phyloP scores from a whole-genome alignment of 2,113 vertebrate species.

The Thamnaconus septentrionalis region DNA sequence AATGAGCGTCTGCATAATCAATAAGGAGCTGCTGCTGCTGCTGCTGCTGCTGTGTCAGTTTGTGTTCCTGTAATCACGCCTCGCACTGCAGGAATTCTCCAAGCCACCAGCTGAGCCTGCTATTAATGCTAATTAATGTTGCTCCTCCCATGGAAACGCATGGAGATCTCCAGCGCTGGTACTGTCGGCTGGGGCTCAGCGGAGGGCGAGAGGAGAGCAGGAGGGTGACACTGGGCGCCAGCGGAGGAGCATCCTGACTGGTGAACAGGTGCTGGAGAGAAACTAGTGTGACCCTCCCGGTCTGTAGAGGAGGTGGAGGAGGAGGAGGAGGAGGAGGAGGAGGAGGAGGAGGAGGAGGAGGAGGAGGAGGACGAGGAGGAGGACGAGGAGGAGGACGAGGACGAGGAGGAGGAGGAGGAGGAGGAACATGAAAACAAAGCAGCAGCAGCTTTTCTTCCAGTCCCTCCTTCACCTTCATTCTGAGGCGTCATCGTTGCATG shows the following conservation, averaged over 20 bases:
- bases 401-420: conserved; percentile 37
- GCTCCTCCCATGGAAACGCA: conserved; percentile 34
- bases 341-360: no score
- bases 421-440: conserved; percentile 41
- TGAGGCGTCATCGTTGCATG: conserved; percentile 50
- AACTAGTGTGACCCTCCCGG: conserved; percentile 34
- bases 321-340: conserved; percentile 32
- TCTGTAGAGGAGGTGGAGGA: conserved; percentile 36
- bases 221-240: conserved; percentile 22
- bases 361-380: no score
- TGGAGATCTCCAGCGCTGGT: conserved; percentile 28
- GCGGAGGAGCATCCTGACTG: conserved; percentile 6
- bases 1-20: conserved; percentile 71
- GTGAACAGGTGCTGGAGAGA: conserved; percentile 53
- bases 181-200: conserved; percentile 22
- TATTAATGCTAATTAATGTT: conserved; percentile 53
- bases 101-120: conserved; percentile 40
- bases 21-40: conserved; percentile 43
- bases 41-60: conserved; percentile 44
- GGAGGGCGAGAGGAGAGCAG: conserved; percentile 21
- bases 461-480: conserved; percentile 48
- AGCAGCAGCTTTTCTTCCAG: conserved; percentile 8
- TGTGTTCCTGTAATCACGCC: conserved; percentile 42
- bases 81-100: conserved; percentile 43
- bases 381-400: no score